Conservation (phyloP, 2,113 vertebrate species). For the Antennarius striatus region DNA sequence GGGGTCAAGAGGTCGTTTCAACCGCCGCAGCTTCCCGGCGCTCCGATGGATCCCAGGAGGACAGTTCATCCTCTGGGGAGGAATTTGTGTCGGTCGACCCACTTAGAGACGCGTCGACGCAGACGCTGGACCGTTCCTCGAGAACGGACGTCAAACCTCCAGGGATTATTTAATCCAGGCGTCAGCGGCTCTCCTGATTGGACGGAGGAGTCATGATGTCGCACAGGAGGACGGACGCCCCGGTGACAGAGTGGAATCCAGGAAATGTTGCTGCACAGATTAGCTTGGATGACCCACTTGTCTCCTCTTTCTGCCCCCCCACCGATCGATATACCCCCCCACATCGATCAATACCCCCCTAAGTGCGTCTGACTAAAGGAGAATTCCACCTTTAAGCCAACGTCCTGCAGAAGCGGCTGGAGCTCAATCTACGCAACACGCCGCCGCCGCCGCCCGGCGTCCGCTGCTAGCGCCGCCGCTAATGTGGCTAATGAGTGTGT, state of each 20-base stretch:
- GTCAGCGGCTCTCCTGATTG: too few species aligned
- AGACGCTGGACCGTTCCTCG: constrained; percentile 18
- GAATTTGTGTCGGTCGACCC: constrained; percentile 1
- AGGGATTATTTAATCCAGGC: too few species aligned
- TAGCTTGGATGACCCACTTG: constrained; percentile 18
- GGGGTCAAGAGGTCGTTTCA: too few species aligned
- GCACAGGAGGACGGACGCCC: too few species aligned
- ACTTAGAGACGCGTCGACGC: constrained; percentile 6
- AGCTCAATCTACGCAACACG: constrained; percentile 58
- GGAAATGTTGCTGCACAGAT: too few species aligned
- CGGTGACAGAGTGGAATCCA: too few species aligned
- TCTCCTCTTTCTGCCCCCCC: constrained; percentile 26
- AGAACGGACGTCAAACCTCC: too few species aligned
- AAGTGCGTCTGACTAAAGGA: constrained; percentile 70
- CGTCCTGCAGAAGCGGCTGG: constrained; percentile 57
- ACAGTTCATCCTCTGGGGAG: background rate
- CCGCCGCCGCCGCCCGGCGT: constrained; percentile 21
- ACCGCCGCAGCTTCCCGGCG: too few species aligned
- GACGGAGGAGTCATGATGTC: too few species aligned
- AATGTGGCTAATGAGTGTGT: constrained; percentile 38
- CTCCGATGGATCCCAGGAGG: too few species aligned
- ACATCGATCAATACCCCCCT: constrained; percentile 63
- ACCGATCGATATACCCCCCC: constrained; percentile 58
- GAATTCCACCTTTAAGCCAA: constrained; percentile 70
- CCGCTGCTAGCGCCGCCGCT: constrained; percentile 22